A percentile compares a stretch with the other conserved stretches of the same genome.
These are phyloP conservation scores for Drosophila virilis DNA, from an alignment of 1,140 invertebrate genomes.

Conservation along the genomic window DNA sequence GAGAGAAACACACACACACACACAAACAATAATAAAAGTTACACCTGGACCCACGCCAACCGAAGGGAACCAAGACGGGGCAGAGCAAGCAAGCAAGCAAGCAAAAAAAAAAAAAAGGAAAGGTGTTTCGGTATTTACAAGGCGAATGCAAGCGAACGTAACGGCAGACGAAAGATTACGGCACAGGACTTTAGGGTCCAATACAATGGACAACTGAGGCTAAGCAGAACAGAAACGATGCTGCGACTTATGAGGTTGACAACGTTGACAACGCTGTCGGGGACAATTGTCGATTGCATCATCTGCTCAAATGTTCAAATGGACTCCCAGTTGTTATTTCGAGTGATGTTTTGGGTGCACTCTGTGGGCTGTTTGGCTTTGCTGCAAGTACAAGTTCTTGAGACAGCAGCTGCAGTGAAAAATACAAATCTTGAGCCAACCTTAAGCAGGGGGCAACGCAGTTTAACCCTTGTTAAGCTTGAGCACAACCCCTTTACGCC, in stretches of 20 bases:
- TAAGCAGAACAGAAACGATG: slow-evolving; percentile 24
- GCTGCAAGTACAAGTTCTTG: slow-evolving; percentile 5
- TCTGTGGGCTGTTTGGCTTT: slow-evolving; percentile 35
- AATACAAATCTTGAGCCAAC: slow-evolving; percentile 46
- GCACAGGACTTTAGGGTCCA: slow-evolving; percentile 56
- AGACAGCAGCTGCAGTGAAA: slow-evolving; percentile 38
- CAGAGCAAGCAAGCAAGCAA: neutral
- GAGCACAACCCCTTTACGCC: slow-evolving; percentile 49
- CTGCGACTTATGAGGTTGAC: slow-evolving; percentile 42
- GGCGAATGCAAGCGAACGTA: slow-evolving; percentile 31
- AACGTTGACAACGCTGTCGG: slow-evolving; percentile 40
- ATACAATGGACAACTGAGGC: slow-evolving; percentile 26
- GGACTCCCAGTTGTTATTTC: slow-evolving; percentile 54
- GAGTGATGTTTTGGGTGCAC: slow-evolving; percentile 62
- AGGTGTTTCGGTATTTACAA: slow-evolving; percentile 71
- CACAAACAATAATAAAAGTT: slow-evolving; percentile 51
- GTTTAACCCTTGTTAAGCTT: slow-evolving; percentile 76
- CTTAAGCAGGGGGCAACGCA: slow-evolving; percentile 49
- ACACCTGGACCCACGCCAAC: slow-evolving; percentile 72
- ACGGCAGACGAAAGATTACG: slow-evolving; percentile 62
- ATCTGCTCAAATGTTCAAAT: slow-evolving; percentile 45
- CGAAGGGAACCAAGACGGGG: slow-evolving; percentile 22
- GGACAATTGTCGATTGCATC: slow-evolving; percentile 53
- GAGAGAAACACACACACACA: neutral
- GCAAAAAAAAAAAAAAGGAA: slow-evolving; percentile 45